Evolutionary conservation across 2,113 vertebrate genomes (phyloP).

Genomic region (Ciconia maguari): DNA sequence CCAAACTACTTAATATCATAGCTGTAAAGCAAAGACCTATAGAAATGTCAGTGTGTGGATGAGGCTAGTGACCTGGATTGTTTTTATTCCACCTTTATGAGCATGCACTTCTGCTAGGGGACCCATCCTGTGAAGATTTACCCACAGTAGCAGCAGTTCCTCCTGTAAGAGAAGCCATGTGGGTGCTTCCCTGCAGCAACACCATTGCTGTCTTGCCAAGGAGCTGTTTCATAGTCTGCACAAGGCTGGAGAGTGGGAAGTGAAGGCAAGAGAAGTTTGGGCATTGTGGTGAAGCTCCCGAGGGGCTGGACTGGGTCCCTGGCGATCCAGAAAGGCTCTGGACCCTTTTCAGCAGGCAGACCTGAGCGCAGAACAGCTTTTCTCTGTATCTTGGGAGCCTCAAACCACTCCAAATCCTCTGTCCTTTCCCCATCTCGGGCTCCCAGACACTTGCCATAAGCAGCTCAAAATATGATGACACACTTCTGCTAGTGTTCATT

Average conservation of each 20-base stretch:
- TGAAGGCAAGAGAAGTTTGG: background rate
- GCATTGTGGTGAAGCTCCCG: background rate
- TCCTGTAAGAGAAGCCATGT: background rate
- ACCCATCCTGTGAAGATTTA: background rate
- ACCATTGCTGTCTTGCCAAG: background rate
- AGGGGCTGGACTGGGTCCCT: background rate
- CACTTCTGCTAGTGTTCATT: background rate
- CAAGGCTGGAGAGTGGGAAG: background rate
- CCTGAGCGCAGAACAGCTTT: background rate
- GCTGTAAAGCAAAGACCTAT: conserved; percentile 47
- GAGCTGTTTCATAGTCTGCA: background rate
- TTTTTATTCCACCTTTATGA: background rate
- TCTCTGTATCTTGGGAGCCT: background rate
- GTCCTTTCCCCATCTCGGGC: background rate
- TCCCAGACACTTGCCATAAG: background rate
- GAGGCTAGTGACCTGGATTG: background rate
- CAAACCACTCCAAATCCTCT: background rate
- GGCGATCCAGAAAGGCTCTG: background rate
- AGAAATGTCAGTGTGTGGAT: conserved; percentile 37
- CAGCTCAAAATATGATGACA: background rate
- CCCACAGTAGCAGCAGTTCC: background rate
- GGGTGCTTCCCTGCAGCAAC: background rate
- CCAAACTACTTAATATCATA: conserved; percentile 49
- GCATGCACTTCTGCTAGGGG: background rate
- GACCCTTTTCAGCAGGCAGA: background rate